Base-by-base conservation (phyloP, 2,113 vertebrate genomes). In the Promerops cafer region DNA sequence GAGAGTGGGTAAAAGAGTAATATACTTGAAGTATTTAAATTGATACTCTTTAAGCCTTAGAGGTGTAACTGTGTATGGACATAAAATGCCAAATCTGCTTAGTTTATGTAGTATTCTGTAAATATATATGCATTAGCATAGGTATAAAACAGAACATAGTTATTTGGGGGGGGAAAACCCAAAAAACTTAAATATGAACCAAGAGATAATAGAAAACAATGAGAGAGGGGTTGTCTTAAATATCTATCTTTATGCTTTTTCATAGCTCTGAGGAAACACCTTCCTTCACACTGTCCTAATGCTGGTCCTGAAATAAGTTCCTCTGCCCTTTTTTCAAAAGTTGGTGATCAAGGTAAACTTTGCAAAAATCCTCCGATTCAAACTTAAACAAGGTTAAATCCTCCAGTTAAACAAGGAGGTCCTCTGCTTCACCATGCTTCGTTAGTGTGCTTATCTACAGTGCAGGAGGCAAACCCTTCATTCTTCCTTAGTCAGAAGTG, bases 111-210 rank as follows among this genome's bases (percentile, higher is more conserved):
- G 12, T 83, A 53, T 82, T 87, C 59, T 53, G 31, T 82, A 83
- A 83, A 49, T 39, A 53, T 15, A 40, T 83, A 9, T 12, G 13
- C 5, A 42, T 60, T 90, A 71, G 23, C 12, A 12, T 47, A 83
- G 23, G 5, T 84, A 66, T 69, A 69, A 69, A 52, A 65, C 16
- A 27, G 20, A 69, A 37, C 57, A 14, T 22, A 49, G 4, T 72
- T 69, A 72, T 26, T 16, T 72, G 53, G 21, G 11, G 6, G 2
- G 1, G 1, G 27, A 39, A 13, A 31, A 10, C 0, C 4, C 2
- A 17, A 57, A 60, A 26, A 30, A 12, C 3, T 13, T 56, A 54
- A 80, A 31, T 20, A 44, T 9, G 75, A 75, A 63, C 16, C 6
- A 35, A 37, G 63, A 64, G 17, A 33, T 60, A 68, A 60, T 15